Evolutionary conservation across 1,140 invertebrate species (phyloP).

Genomic region (Tenebrio molitor): DNA sequence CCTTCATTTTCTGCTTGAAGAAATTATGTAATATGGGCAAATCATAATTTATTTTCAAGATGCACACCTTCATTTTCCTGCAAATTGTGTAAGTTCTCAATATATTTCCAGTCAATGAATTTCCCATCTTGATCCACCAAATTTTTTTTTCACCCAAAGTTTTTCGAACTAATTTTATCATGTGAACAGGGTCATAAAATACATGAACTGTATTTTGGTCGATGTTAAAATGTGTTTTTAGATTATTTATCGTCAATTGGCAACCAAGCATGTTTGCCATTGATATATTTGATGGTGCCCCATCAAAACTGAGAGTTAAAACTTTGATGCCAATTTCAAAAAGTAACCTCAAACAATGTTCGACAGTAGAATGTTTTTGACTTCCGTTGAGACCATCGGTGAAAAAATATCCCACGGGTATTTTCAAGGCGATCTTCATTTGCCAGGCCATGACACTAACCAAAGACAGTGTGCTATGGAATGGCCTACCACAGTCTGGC

Average conservation of each 20-base stretch:
- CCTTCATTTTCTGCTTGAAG: conserved; percentile 57
- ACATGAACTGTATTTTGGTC: neutral
- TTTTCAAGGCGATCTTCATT: no score
- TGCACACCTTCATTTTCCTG: conserved; percentile 52
- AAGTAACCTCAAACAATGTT: conserved; percentile 58
- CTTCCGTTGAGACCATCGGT: conserved; percentile 51
- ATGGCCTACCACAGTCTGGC: no score
- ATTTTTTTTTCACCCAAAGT: conserved; percentile 15
- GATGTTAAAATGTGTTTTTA: neutral
- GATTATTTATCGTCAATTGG: neutral
- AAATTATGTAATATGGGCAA: conserved; percentile 53
- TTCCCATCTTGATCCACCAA: conserved; percentile 43
- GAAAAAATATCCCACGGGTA: conserved; percentile 64
- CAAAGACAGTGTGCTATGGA: no score
- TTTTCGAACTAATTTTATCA: conserved; percentile 3
- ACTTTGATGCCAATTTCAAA: conserved; percentile 55
- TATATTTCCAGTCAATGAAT: conserved; percentile 53
- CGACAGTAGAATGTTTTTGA: conserved; percentile 55
- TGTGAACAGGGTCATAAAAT: conserved; percentile 9
- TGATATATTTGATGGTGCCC: conserved; percentile 54
- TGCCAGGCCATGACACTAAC: no score
- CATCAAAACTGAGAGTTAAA: conserved; percentile 54
- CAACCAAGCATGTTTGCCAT: conserved; percentile 48
- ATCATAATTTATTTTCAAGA: conserved; percentile 53
- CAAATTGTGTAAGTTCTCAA: conserved; percentile 48